phyloP scores from a whole-genome alignment of 2,888 invertebrate species.

The Tenthredo scrophulariae region DNA sequence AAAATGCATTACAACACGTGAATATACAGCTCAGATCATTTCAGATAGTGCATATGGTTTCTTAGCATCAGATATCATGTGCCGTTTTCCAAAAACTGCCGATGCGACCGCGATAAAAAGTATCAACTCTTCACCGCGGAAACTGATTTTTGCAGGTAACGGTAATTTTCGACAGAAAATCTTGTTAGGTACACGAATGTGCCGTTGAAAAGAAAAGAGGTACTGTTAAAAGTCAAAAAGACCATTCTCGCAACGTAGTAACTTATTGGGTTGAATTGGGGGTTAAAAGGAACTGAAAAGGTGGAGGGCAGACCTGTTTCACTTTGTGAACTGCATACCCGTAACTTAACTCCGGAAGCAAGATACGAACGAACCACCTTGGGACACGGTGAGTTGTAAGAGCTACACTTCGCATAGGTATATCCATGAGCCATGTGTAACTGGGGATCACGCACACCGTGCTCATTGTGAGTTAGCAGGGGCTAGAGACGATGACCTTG shows the following conservation, averaged over 20 bases:
- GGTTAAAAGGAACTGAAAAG: not conserved
- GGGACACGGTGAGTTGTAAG: not conserved
- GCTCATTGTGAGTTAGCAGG: constrained; percentile 53
- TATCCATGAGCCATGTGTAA: constrained; percentile 17
- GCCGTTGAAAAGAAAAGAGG: not conserved
- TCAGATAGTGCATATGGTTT: no score
- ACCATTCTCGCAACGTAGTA: not conserved
- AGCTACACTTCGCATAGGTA: not conserved
- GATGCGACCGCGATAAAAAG: not conserved
- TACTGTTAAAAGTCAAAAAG: not conserved
- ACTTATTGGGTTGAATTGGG: not conserved
- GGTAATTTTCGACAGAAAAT: not conserved
- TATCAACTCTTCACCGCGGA: not conserved
- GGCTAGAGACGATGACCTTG: constrained; percentile 70
- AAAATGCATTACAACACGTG: not conserved
- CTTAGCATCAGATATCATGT: no score
- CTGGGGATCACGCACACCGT: constrained; percentile 34
- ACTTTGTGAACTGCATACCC: constrained; percentile 36
- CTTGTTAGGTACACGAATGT: not conserved
- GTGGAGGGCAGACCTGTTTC: constrained; percentile 26
- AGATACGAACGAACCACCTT: constrained; percentile 31
- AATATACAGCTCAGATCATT: not conserved
- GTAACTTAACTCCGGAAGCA: constrained; percentile 35
- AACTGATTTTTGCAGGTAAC: not conserved
- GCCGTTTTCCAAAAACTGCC: no score